A percentile compares a stretch with the other conserved stretches of the same genome.
Conservation (phyloP, 2,113 vertebrate genomes). For the Tricholaema leucomelas region DNA sequence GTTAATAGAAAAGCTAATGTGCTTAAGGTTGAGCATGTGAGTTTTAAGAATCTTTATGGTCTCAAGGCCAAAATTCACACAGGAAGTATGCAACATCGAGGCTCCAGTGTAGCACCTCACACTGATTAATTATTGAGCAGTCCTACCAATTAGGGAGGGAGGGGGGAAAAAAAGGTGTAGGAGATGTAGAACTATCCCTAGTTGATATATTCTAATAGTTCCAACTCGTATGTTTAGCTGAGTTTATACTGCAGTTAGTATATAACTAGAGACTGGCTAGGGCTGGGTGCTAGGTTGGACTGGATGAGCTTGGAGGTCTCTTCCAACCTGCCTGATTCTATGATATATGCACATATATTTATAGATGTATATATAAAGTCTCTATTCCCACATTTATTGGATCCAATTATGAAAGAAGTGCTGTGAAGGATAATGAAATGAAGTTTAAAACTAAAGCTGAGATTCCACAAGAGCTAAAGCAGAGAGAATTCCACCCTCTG, state of each 20-base stretch:
- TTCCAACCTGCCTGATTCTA: no score
- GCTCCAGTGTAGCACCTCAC: slow-evolving; percentile 1
- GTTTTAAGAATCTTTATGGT: slow-evolving; percentile 63
- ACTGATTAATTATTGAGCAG: slow-evolving; percentile 4
- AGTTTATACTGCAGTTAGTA: not conserved
- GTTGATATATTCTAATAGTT: not conserved
- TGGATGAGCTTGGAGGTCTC: no score
- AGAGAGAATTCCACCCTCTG: not conserved
- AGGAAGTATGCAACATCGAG: slow-evolving; percentile 42
- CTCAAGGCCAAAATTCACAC: slow-evolving; percentile 57
- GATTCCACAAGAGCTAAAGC: not conserved
- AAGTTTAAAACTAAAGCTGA: not conserved
- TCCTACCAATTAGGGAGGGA: not conserved
- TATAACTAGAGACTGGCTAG: no score
- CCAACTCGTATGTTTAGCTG: not conserved
- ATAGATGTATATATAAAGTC: not conserved
- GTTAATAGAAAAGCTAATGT: slow-evolving; percentile 71
- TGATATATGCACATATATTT: no score
- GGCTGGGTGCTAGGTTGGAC: no score
- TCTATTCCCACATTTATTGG: not conserved
- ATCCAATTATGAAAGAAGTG: not conserved
- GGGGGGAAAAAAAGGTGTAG: not conserved
- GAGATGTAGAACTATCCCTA: not conserved
- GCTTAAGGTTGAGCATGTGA: slow-evolving; percentile 68
- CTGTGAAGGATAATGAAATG: not conserved